Evolutionary conservation across 1,140 invertebrate genomes (phyloP).

Genomic region (Camponotus floridanus): DNA sequence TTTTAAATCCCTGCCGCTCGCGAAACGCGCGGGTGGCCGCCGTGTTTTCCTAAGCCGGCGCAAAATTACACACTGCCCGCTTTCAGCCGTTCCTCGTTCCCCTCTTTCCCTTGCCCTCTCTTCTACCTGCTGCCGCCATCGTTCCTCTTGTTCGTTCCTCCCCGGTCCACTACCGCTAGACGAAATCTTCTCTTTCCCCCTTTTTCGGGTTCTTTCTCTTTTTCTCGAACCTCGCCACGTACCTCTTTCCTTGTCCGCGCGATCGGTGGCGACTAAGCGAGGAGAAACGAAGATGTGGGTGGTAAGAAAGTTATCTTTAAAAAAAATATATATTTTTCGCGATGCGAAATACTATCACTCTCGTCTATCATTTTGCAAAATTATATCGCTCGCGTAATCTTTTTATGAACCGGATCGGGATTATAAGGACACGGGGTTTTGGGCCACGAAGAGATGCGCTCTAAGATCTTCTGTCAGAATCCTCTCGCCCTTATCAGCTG

Average conservation of each 20-base stretch:
- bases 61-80: slow-evolving; percentile 86
- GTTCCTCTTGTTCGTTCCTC: slow-evolving; percentile 35
- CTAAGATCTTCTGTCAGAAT: slow-evolving; percentile 49
- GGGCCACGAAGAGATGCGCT: slow-evolving; percentile 62
- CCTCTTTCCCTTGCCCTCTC: slow-evolving; percentile 6
- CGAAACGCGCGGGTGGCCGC: slow-evolving; percentile 86
- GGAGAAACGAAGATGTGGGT: slow-evolving; percentile 31
- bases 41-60: slow-evolving; percentile 87
- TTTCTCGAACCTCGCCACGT: slow-evolving; percentile 17
- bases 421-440: slow-evolving; percentile 47
- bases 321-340: neutral
- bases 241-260: slow-evolving; percentile 65
- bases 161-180: slow-evolving; percentile 14
- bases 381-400: neutral
- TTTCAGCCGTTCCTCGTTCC: slow-evolving; percentile 72
- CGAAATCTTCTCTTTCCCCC: slow-evolving; percentile 46
- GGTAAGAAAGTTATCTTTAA: neutral
- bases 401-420: neutral
- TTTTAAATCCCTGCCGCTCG: slow-evolving; percentile 84
- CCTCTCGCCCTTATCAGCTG: slow-evolving; percentile 70
- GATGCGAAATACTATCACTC: slow-evolving; percentile 5
- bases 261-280: slow-evolving; percentile 54
- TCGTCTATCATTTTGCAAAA: slow-evolving; percentile 5
- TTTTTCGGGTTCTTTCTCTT: neutral
- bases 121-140: neutral